Evolutionary conservation across 2,113 vertebrate species (phyloP).

Genomic region (Sinosuthora webbiana): DNA sequence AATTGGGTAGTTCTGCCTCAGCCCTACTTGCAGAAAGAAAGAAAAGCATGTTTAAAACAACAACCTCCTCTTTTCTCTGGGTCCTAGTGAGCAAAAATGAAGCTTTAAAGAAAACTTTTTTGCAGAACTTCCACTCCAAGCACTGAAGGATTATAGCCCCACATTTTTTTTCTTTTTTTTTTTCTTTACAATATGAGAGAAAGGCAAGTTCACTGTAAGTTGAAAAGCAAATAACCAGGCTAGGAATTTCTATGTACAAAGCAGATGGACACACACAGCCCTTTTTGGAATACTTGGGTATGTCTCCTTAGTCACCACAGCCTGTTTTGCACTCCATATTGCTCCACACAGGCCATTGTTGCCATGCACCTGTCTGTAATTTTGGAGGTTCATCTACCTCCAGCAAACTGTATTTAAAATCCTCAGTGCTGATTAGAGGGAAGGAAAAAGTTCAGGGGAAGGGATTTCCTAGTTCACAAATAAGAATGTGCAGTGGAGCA

Average conservation of each 20-base stretch:
- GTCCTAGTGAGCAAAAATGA: constrained; percentile 41
- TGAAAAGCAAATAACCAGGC: constrained; percentile 74
- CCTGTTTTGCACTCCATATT: constrained; percentile 53
- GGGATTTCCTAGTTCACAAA: constrained; percentile 82
- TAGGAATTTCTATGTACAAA: constrained; percentile 74
- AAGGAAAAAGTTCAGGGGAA: constrained; percentile 69
- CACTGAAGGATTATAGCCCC: constrained; percentile 66
- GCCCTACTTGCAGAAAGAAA: not conserved
- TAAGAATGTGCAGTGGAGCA: constrained; percentile 80
- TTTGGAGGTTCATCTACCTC: constrained; percentile 72
- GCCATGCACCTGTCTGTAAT: constrained; percentile 79
- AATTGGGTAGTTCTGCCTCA: constrained; percentile 49
- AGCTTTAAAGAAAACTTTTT: constrained; percentile 66
- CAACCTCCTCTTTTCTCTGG: constrained; percentile 41
- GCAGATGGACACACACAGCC: constrained; percentile 55
- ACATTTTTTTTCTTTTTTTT: not conserved
- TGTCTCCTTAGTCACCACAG: constrained; percentile 74
- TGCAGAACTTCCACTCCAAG: constrained; percentile 74
- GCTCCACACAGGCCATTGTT: constrained; percentile 68
- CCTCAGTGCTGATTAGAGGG: constrained; percentile 52
- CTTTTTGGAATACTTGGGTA: constrained; percentile 52
- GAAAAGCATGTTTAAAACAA: constrained; percentile 59
- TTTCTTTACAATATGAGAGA: constrained; percentile 3
- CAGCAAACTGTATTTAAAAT: constrained; percentile 73
- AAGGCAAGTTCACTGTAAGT: constrained; percentile 67